A percentile compares a stretch with the other conserved stretches of the same genome.
These are phyloP conservation scores for Platichthys flesus DNA, from an alignment of 2,113 vertebrate species.

Conservation along the genomic window DNA sequence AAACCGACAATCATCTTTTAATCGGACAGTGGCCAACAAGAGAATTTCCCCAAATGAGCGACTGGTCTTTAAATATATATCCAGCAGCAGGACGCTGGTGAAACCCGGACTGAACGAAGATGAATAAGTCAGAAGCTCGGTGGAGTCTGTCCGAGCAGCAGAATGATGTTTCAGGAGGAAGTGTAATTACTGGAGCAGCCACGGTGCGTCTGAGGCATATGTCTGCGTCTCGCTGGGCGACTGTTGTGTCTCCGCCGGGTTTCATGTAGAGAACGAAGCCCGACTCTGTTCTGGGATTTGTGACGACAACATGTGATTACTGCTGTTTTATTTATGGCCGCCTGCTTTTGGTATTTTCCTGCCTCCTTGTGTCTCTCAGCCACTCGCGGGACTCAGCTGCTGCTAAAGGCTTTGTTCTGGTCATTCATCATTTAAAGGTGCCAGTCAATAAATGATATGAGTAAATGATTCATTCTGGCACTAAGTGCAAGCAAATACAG, in stretches of 20 bases:
- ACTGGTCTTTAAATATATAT: background rate
- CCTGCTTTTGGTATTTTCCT: slow-evolving; percentile 56
- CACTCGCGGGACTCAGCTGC: slow-evolving; percentile 36
- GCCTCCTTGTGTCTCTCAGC: slow-evolving; percentile 39
- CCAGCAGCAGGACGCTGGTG: background rate
- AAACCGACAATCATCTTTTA: no score
- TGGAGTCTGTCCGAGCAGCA: slow-evolving; percentile 31
- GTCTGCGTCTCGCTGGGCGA: slow-evolving; percentile 42
- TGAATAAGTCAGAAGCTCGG: slow-evolving; percentile 40
- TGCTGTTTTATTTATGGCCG: slow-evolving; percentile 67
- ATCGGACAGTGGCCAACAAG: no score
- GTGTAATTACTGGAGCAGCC: slow-evolving; percentile 57
- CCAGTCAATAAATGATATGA: slow-evolving; percentile 80
- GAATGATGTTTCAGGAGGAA: slow-evolving; percentile 8
- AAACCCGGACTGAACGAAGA: slow-evolving; percentile 11
- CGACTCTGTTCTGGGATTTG: slow-evolving; percentile 20
- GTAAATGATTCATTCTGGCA: slow-evolving; percentile 76
- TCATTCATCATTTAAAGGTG: slow-evolving; percentile 74
- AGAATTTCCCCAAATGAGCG: no score
- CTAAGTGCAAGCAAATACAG: slow-evolving; percentile 69
- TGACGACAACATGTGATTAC: slow-evolving; percentile 65
- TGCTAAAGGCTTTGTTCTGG: slow-evolving; percentile 59
- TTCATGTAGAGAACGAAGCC: slow-evolving; percentile 47
- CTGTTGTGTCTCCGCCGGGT: slow-evolving; percentile 46
- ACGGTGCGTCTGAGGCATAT: slow-evolving; percentile 61